Evolutionary conservation across 2,888 invertebrate species (phyloP).

Genomic region (Clitarchus hookeri): DNA sequence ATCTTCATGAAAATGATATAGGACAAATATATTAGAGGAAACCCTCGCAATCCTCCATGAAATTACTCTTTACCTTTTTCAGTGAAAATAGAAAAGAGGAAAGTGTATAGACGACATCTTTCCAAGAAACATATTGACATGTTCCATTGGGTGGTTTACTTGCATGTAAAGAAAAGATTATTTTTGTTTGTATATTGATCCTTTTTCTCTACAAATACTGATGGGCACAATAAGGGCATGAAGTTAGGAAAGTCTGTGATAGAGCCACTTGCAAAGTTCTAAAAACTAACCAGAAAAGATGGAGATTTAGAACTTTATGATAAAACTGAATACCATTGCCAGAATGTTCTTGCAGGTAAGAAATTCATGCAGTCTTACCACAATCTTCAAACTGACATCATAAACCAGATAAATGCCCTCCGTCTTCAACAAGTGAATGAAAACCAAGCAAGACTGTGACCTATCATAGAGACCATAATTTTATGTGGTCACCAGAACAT

Average conservation of each 20-base stretch:
- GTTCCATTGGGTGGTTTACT: not conserved
- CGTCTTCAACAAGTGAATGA: not conserved
- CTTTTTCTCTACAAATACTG: not conserved
- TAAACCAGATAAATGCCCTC: not conserved
- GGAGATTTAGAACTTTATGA: not conserved
- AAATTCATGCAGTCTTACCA: not conserved
- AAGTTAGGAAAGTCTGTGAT: not conserved
- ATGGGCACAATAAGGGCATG: too few species aligned
- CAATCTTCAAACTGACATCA: not conserved
- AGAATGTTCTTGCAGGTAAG: not conserved
- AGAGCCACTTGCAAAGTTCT: not conserved
- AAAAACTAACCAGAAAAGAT: not conserved
- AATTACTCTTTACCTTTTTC: not conserved
- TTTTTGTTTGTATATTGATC: not conserved
- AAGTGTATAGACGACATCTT: not conserved
- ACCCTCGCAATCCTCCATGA: not conserved
- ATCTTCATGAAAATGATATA: not conserved
- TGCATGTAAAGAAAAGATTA: not conserved
- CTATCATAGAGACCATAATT: not conserved
- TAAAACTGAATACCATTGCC: not conserved
- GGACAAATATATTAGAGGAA: not conserved
- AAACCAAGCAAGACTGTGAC: not conserved
- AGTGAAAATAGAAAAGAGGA: not conserved
- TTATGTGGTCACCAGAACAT: conserved; percentile 12
- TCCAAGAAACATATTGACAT: not conserved